Percentiles rank a stretch among this genome's conserved stretches.
phyloP scores from a whole-genome alignment of 2,888 invertebrate species.

The Panzeria rudis region DNA sequence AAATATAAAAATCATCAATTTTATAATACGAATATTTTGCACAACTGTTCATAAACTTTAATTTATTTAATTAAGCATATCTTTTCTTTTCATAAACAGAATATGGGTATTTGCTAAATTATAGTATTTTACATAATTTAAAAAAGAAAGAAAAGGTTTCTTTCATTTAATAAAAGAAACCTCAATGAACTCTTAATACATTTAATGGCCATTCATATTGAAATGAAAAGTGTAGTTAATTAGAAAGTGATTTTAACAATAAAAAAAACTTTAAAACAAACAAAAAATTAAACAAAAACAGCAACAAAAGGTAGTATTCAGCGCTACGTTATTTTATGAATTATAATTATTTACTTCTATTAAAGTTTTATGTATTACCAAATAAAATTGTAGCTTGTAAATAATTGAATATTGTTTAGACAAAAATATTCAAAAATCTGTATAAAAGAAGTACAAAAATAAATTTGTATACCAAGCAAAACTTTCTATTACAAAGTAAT shows the following conservation, averaged over 20 bases:
- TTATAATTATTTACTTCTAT: slow-evolving; percentile 50
- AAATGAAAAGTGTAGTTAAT: slow-evolving; percentile 48
- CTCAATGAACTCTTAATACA: not conserved
- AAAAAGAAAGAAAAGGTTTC: not conserved
- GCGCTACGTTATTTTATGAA: slow-evolving; percentile 69
- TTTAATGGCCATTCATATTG: slow-evolving; percentile 19
- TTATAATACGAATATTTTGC: not conserved
- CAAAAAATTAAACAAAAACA: slow-evolving; percentile 20
- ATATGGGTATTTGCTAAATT: slow-evolving; percentile 14
- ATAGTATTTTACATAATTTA: slow-evolving; percentile 8
- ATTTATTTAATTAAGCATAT: not conserved
- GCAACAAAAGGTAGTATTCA: slow-evolving; percentile 24
- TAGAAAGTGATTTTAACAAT: slow-evolving; percentile 59
- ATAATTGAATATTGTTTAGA: slow-evolving; percentile 36
- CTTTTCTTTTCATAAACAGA: not conserved
- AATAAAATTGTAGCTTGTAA: slow-evolving; percentile 41
- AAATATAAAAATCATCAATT: not conserved
- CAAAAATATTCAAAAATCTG: not conserved
- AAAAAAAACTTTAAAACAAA: slow-evolving; percentile 33
- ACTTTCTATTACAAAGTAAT: too few relatives aligned
- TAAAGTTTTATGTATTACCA: slow-evolving; percentile 59
- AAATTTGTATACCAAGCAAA: not conserved
- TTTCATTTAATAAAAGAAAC: not conserved
- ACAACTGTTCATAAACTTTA: not conserved
- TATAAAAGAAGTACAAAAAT: not conserved